phyloP scores from a whole-genome alignment of 2,888 invertebrate genomes.

The Colostygia pectinataria region DNA sequence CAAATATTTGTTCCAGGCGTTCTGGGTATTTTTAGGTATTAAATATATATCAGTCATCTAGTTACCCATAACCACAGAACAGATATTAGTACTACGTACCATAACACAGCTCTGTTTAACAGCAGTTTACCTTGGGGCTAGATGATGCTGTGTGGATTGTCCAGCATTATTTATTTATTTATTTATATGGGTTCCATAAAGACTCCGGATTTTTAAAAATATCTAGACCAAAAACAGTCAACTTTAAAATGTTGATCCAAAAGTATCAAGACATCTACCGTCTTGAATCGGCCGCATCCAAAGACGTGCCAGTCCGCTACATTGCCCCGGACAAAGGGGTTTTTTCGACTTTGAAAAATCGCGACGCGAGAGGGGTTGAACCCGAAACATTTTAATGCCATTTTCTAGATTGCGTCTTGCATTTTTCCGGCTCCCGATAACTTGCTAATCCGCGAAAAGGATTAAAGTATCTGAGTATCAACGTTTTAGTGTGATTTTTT shows the following conservation, averaged over 20 bases:
- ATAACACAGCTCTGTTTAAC: no score
- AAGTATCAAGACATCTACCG: conserved; percentile 61
- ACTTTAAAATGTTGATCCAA: not conserved
- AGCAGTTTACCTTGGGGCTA: no score
- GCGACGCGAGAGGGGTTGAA: conserved; percentile 76
- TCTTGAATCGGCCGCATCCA: conserved; percentile 63
- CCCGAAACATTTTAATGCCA: conserved; percentile 82
- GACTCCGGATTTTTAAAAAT: no score
- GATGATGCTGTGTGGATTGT: no score
- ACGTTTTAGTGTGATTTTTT: conserved; percentile 81
- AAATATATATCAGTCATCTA: no score
- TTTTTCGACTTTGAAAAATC: conserved; percentile 83
- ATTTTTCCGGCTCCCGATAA: conserved; percentile 72
- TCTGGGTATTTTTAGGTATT: no score
- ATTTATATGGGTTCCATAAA: no score
- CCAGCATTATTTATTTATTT: no score
- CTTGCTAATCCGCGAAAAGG: conserved; percentile 78
- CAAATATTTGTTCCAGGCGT: no score
- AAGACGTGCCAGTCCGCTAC: conserved; percentile 81
- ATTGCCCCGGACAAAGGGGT: conserved; percentile 74
- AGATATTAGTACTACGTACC: no score
- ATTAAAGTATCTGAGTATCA: conserved; percentile 71
- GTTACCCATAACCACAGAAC: no score
- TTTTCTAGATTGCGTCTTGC: conserved; percentile 83
- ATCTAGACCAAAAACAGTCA: no score